Evolutionary conservation across 2,113 vertebrate species (phyloP).

Genomic region (Pionites leucogaster): DNA sequence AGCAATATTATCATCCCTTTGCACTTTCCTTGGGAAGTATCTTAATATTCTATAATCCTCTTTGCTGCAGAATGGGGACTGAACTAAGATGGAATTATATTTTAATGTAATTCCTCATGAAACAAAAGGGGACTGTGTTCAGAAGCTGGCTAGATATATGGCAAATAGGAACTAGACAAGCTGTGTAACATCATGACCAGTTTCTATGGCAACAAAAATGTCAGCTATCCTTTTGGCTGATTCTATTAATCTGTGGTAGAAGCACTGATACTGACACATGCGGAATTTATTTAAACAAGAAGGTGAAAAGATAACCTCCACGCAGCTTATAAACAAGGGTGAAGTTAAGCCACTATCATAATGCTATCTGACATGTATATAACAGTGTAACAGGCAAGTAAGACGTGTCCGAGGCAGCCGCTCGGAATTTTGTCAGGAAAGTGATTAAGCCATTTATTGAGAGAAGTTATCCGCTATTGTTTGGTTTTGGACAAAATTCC

Average conservation of each 20-base stretch:
- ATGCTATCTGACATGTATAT: constrained; percentile 27
- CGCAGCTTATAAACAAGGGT: constrained; percentile 64
- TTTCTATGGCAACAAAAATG: constrained; percentile 89
- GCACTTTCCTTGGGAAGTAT: constrained; percentile 64
- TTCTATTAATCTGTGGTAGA: constrained; percentile 79
- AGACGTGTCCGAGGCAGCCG: neutral
- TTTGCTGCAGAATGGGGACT: constrained; percentile 66
- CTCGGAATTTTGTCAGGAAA: neutral
- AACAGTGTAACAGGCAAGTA: neutral
- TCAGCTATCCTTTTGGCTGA: constrained; percentile 84
- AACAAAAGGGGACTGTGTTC: constrained; percentile 78
- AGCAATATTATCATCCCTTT: constrained; percentile 64
- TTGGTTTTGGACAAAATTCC: neutral
- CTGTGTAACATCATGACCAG: constrained; percentile 79
- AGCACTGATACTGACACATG: constrained; percentile 77
- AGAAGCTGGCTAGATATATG: constrained; percentile 73
- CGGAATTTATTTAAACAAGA: constrained; percentile 77
- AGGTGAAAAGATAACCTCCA: constrained; percentile 71
- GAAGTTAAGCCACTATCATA: constrained; percentile 46
- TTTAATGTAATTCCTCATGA: constrained; percentile 77
- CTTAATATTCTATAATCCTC: constrained; percentile 74
- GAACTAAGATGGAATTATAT: constrained; percentile 73
- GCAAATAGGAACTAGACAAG: constrained; percentile 74
- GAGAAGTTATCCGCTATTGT: constrained; percentile 30
- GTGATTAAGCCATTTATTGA: neutral